These are phyloP conservation scores for Chymomyza caudatula DNA, from an alignment of 2,888 invertebrate species.

Conservation along the genomic window DNA sequence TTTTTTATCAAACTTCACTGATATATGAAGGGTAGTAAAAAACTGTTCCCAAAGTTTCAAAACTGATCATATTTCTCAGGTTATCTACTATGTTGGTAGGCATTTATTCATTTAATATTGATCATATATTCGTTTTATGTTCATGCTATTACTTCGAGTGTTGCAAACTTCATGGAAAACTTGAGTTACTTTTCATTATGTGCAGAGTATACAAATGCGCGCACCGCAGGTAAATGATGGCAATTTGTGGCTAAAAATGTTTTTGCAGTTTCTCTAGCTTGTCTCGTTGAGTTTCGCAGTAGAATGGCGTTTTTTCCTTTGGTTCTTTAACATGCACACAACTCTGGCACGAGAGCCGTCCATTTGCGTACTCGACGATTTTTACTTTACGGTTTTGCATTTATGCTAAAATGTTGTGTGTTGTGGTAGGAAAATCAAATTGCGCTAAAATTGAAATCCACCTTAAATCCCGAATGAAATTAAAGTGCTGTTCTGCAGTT, in stretches of 20 bases:
- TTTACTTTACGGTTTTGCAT: not conserved
- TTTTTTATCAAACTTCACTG: no score
- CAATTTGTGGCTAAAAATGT: conserved; percentile 58
- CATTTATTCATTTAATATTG: no score
- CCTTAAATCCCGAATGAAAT: not conserved
- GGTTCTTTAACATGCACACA: not conserved
- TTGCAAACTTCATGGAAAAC: not conserved
- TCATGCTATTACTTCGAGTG: no score
- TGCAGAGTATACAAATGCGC: conserved; percentile 54
- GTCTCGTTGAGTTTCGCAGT: not conserved
- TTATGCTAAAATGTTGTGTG: not conserved
- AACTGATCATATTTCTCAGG: no score
- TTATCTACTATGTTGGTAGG: no score
- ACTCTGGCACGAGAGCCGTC: not conserved
- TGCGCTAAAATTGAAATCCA: not conserved
- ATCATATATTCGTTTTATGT: no score
- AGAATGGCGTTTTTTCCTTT: not conserved
- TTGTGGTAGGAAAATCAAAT: conserved; percentile 2
- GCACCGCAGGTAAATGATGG: conserved; percentile 57
- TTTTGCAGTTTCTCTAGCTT: not conserved
- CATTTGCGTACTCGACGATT: conserved; percentile 1
- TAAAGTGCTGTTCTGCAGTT: not conserved
- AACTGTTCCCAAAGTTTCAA: no score
- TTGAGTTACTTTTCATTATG: conserved; percentile 8
- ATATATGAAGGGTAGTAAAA: no score